phyloP scores from a whole-genome alignment of 2,797 vertebrate species.

The Hozukius guyotensis region DNA sequence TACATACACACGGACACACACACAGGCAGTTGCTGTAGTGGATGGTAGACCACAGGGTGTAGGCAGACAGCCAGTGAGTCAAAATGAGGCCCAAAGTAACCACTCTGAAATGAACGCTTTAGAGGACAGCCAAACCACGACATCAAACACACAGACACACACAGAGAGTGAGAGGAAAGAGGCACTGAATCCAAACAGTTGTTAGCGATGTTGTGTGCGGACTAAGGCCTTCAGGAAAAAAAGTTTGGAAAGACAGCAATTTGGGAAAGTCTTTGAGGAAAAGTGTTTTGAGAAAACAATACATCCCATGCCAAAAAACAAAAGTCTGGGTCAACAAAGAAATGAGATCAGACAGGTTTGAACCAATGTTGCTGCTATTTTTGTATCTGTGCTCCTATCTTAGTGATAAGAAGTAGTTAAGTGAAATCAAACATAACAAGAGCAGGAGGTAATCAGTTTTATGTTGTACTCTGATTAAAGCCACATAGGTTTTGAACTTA shows the following conservation, averaged over 20 bases:
- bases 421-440: not conserved
- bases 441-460: not conserved
- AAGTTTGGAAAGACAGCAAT: conserved; percentile 33
- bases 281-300: conserved; percentile 54
- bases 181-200: conserved; percentile 62
- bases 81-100: conserved; percentile 82
- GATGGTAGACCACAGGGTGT: conserved; percentile 85
- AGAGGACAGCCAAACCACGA: conserved; percentile 91
- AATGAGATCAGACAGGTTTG: conserved; percentile 8
- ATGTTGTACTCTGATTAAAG: not conserved
- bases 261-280: conserved; percentile 62
- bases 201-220: conserved; percentile 65
- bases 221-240: conserved; percentile 48
- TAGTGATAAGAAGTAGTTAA: not conserved
- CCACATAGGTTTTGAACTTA: not conserved
- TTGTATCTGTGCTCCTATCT: not conserved
- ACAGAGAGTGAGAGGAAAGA: conserved; percentile 70
- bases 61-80: conserved; percentile 88
- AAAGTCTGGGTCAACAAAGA: conserved; percentile 35
- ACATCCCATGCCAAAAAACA: not conserved
- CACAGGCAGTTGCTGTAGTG: conserved; percentile 64
- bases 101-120: conserved; percentile 87
- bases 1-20: conserved; percentile 31
- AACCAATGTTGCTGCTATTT: conserved; percentile 1
- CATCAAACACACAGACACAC: conserved; percentile 80